These are phyloP conservation scores for Thaleichthys pacificus DNA, from an alignment of 2,797 vertebrate genomes.

Conservation along the genomic window DNA sequence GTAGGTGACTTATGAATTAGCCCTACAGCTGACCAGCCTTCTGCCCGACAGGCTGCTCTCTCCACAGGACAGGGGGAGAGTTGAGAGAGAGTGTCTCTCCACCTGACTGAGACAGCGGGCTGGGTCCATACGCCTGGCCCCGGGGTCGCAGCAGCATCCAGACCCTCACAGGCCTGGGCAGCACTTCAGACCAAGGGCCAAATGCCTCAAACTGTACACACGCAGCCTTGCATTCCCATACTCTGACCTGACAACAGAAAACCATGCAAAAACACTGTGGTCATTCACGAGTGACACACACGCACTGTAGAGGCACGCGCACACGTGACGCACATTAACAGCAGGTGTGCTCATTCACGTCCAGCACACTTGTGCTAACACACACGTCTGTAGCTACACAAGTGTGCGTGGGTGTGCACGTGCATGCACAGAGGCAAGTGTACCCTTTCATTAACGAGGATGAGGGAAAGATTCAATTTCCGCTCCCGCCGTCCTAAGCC, in stretches of 20 bases:
- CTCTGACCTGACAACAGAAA: constrained; percentile 33
- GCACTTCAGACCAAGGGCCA: constrained; percentile 39
- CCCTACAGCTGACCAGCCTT: constrained; percentile 59
- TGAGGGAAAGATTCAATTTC: constrained; percentile 52
- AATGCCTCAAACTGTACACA: constrained; percentile 31
- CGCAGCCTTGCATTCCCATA: constrained; percentile 47
- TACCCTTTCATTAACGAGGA: constrained; percentile 60
- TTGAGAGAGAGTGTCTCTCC: constrained; percentile 47
- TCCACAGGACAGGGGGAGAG: constrained; percentile 42
- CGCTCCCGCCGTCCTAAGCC: constrained; percentile 41
- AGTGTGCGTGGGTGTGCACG: constrained; percentile 18
- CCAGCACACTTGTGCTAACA: neutral
- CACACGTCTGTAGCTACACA: constrained; percentile 34
- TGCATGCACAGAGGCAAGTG: constrained; percentile 11
- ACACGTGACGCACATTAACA: constrained; percentile 19
- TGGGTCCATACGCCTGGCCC: constrained; percentile 55
- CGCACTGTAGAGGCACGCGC: neutral
- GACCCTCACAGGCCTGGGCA: constrained; percentile 32
- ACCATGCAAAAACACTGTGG: constrained; percentile 5
- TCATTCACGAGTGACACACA: neutral
- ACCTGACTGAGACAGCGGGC: constrained; percentile 35
- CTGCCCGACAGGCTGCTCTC: constrained; percentile 64
- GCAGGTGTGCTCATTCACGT: neutral
- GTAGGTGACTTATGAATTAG: constrained; percentile 65
- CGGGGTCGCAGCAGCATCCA: constrained; percentile 60